phyloP scores from a whole-genome alignment of 2,888 invertebrate genomes.

The Phyllotreta cruciferae region DNA sequence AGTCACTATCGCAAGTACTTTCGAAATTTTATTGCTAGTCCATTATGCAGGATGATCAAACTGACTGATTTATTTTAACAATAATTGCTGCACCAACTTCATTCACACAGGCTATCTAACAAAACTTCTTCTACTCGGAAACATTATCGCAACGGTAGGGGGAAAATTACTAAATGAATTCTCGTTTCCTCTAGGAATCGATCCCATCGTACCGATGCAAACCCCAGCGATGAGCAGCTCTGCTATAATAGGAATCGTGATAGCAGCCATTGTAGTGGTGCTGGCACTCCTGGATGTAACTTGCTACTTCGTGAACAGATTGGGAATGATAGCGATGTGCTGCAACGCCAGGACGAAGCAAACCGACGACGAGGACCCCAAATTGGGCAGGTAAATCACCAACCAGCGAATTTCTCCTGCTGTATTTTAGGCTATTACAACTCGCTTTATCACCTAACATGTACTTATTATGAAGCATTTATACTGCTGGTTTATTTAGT shows the following conservation, averaged over 20 bases:
- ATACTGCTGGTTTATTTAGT: neutral
- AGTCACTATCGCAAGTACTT: no score
- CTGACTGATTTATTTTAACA: no score
- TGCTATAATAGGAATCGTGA: slow-evolving; percentile 84
- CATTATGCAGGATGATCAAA: no score
- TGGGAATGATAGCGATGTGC: slow-evolving; percentile 74
- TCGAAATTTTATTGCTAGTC: no score
- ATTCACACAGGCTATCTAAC: slow-evolving; percentile 18
- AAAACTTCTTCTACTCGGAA: neutral
- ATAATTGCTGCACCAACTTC: slow-evolving; percentile 14
- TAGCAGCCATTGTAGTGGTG: slow-evolving; percentile 80
- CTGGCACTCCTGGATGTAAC: slow-evolving; percentile 85
- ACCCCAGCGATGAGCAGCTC: slow-evolving; percentile 71
- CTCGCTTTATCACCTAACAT: neutral
- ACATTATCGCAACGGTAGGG: neutral
- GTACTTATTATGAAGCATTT: slow-evolving; percentile 11
- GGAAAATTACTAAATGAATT: neutral
- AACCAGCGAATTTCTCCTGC: neutral
- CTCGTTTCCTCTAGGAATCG: slow-evolving; percentile 46
- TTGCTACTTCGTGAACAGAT: slow-evolving; percentile 72
- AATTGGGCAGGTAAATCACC: slow-evolving; percentile 78
- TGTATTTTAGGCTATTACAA: neutral
- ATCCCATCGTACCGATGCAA: slow-evolving; percentile 54
- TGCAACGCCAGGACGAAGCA: slow-evolving; percentile 72
- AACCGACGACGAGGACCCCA: slow-evolving; percentile 81